These are phyloP conservation scores for Leptestheria dahalacensis DNA, from an alignment of 1,140 invertebrate genomes.

Conservation along the genomic window DNA sequence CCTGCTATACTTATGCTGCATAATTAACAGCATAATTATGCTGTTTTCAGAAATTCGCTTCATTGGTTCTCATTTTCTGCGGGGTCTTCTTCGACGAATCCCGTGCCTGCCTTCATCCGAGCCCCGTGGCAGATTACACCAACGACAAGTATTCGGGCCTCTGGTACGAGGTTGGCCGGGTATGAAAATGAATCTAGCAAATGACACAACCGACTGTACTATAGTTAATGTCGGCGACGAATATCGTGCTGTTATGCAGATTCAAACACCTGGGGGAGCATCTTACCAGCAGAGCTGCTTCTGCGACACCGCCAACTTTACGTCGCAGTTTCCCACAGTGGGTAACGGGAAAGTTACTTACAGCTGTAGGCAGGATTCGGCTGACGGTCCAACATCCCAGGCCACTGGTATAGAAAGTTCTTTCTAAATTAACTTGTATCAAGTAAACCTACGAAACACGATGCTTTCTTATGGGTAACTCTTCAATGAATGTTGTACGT, in stretches of 20 bases:
- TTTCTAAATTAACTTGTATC: too few species aligned
- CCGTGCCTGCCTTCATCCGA: too few species aligned
- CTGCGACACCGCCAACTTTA: constrained; percentile 25
- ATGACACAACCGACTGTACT: too few species aligned
- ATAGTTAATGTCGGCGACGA: background rate
- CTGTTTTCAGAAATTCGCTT: background rate
- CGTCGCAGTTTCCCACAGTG: constrained; percentile 19
- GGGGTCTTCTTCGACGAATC: too few species aligned
- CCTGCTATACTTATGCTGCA: background rate
- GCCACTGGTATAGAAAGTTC: background rate
- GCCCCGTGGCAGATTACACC: constrained; percentile 5
- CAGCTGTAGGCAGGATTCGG: constrained; percentile 20
- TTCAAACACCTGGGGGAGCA: constrained; percentile 27
- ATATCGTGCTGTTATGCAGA: constrained; percentile 15
- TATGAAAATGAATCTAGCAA: constrained; percentile 4
- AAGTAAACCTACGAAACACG: too few species aligned
- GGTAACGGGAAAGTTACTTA: constrained; percentile 24
- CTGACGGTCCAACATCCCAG: background rate
- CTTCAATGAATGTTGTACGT: too few species aligned
- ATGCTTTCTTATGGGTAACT: too few species aligned
- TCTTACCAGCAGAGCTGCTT: constrained; percentile 26
- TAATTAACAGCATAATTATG: background rate
- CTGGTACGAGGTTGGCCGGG: constrained; percentile 13
- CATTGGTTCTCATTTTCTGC: background rate
- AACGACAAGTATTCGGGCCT: constrained; percentile 4